phyloP scores from a whole-genome alignment of 1,140 invertebrate species.

The Paralvinella palmiformis region DNA sequence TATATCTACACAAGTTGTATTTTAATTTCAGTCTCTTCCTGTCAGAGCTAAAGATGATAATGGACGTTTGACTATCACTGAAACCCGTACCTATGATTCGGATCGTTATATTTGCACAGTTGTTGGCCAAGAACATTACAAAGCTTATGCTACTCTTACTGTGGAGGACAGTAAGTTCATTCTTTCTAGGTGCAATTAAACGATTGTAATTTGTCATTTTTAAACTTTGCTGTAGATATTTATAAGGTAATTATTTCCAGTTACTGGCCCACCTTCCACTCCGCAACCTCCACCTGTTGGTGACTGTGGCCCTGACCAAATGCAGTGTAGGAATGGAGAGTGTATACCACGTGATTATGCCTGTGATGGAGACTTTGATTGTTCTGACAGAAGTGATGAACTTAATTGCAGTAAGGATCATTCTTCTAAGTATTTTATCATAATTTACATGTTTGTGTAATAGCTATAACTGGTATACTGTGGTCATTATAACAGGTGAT shows the following conservation, averaged over 20 bases:
- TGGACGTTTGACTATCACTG: constrained; percentile 5
- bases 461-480: too few relatives aligned
- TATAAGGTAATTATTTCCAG: constrained; percentile 2
- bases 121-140: background rate
- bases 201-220: background rate
- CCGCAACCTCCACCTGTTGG: background rate
- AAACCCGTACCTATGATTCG: background rate
- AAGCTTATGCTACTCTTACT: background rate
- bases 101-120: background rate
- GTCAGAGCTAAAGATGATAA: background rate
- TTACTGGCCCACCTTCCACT: background rate
- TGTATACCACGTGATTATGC: constrained; percentile 91
- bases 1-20: too few relatives aligned
- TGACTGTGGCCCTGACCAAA: constrained; percentile 62
- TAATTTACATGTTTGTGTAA: too few relatives aligned
- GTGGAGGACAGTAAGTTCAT: constrained; percentile 9
- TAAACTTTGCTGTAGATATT: background rate
- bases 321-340: constrained; percentile 31
- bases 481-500: too few relatives aligned
- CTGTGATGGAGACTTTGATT: constrained; percentile 92
- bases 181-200: too few relatives aligned
- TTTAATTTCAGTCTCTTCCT: constrained; percentile 6
- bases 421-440: too few relatives aligned
- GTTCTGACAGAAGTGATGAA: constrained; percentile 91
- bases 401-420: constrained; percentile 56